Conservation (phyloP, 2,797 vertebrate species). For the Eospalax fontanierii region DNA sequence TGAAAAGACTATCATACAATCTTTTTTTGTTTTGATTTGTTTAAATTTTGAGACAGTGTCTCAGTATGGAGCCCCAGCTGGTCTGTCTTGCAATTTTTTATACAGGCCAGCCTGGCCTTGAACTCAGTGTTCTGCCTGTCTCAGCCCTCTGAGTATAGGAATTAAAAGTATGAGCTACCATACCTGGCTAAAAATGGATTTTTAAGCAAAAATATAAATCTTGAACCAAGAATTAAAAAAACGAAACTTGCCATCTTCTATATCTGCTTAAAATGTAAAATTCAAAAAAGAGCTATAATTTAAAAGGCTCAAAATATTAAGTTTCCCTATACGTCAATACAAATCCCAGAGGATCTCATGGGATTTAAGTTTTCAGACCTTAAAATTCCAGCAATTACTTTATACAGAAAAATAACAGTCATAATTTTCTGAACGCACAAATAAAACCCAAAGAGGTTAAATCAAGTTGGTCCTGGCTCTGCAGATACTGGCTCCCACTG, state of each 20-base stretch:
- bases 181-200: background rate
- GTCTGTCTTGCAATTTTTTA: no score
- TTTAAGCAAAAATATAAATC: constrained; percentile 53
- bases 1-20: background rate
- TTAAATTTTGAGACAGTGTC: no score
- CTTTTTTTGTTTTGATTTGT: no score
- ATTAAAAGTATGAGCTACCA: background rate
- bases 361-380: background rate
- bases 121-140: background rate
- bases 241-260: background rate
- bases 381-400: constrained; percentile 6
- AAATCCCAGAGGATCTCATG: constrained; percentile 46
- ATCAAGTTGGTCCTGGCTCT: background rate
- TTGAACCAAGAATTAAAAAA: constrained; percentile 52
- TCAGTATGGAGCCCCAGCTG: no score
- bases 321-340: constrained; percentile 47
- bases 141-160: background rate
- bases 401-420: constrained; percentile 2
- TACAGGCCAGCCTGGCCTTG: background rate
- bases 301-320: constrained; percentile 44
- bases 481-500: background rate
- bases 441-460: constrained; percentile 12
- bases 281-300: constrained; percentile 28
- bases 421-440: background rate
- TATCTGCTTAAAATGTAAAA: constrained; percentile 58